Base-by-base conservation (phyloP, 2,797 vertebrate genomes). In the Spinus pinus region DNA sequence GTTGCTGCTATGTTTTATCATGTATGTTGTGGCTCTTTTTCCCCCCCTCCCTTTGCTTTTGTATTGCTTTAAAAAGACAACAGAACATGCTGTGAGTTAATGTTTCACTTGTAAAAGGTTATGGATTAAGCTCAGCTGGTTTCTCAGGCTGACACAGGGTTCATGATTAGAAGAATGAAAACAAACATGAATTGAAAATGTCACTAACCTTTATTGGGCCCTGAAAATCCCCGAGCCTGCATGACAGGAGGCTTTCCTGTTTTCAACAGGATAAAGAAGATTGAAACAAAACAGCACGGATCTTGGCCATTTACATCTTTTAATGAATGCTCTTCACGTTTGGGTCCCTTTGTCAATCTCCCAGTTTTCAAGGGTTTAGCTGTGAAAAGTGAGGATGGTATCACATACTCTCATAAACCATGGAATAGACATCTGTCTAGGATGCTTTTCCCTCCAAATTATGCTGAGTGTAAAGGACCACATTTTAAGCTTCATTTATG, bases 131-230 rank as follows among this genome's bases (percentile, higher is more conserved):
- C 95, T 97, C 96, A 97, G 97, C 95, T 98, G 97, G 97, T 95
- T 98, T 97, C 97, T 97, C 90, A 93, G 91, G 86, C 96, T 94
- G 93, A 97, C 96, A 94, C 73, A 78, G 94, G 81, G 96, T 95
- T 96, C 97, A 95, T 97, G 95, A 97, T 97, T 96, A 97, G 95
- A 97, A 97, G 97, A 98, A 98, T 96, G 97, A 97, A 98, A 98
- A 97, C 97, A 98, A 97, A 98, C 95, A 97, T 95, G 97, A 95
- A 97, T 97, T 96, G 97, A 97, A 98, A 97, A 98, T 98, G 97
- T 97, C 97, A 97, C 94, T 96, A 97, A 98, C 96, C 96, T 98
- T 97, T 97, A 97, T 86, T 70, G 86, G 97, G 90, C 77, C 87
- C 94, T 87, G 94, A 97, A 97, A 97, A 98, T 97, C 97, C 91